phyloP scores from a whole-genome alignment of 2,797 vertebrate genomes.

The Pygocentrus nattereri region DNA sequence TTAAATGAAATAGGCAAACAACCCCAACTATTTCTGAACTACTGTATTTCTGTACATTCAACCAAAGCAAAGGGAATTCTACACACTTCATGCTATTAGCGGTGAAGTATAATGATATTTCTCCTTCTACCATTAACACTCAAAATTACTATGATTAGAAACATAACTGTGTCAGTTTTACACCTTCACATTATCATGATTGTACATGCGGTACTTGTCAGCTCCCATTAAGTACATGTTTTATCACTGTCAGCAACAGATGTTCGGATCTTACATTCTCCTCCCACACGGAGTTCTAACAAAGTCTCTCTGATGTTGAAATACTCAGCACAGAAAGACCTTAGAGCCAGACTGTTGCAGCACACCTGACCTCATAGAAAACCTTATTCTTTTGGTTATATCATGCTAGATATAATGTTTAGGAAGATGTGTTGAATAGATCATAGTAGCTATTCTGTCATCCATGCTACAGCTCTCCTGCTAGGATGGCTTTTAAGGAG shows the following conservation, averaged over 20 bases:
- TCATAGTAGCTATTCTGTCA: background rate
- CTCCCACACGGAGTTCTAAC: conserved; percentile 56
- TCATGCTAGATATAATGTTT: background rate
- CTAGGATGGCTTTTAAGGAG: background rate
- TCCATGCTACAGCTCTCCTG: background rate
- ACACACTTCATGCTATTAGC: background rate
- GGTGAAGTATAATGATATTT: background rate
- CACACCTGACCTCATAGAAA: background rate
- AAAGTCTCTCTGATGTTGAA: conserved; percentile 54
- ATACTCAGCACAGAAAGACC: background rate
- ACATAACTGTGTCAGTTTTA: conserved; percentile 73
- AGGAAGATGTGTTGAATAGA: background rate
- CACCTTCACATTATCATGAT: conserved; percentile 77
- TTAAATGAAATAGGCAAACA: background rate
- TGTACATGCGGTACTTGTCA: conserved; percentile 75
- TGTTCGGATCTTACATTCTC: conserved; percentile 48
- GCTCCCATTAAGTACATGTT: conserved; percentile 73
- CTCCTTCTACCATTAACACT: background rate
- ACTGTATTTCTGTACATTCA: background rate
- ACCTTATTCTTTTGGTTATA: background rate
- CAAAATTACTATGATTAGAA: conserved; percentile 74
- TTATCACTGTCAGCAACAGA: conserved; percentile 75
- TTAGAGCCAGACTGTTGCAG: background rate
- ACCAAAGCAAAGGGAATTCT: background rate
- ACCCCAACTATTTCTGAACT: background rate